Evolutionary conservation across 2,113 vertebrate species (phyloP), one percentile per base, ranked within the genome.

Genomic region (Athene noctua): DNA sequence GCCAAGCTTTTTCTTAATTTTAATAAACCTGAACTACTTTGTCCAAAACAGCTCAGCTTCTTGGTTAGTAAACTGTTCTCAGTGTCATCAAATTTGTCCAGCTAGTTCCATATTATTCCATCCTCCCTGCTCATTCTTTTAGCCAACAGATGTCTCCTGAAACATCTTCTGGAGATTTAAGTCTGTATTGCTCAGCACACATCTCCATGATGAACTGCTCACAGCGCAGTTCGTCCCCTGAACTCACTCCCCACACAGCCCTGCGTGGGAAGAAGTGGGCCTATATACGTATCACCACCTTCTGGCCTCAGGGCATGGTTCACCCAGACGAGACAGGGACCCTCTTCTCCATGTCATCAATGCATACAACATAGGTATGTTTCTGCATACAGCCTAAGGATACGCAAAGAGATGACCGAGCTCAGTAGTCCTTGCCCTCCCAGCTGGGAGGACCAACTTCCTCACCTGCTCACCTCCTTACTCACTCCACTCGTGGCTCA

Each of bases 261-360:
- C 30, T 16, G 13, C 1, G 0, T 3, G 9, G 44, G 20, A 73
- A n/a, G 47, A 7, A 19, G 11, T 44, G 44, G 47, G 47, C 27
- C 11, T 25, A 2, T 5, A 9, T 13, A 55, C 26, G 30, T 9
- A 61, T n/a, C 44, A 27, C 34, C 16, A 83, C 44, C 91, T 66
- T 62, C 51, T 72, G 62, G 16, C 52, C 49, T n/a, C 57, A 62
- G 58, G 44, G 20, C 9, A n/a, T 42, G 44, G 12, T 2, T 70
- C 46, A 32, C 27, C 44, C n/a, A 30, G 20, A 57, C 27, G 15
- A 83, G 27, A 10, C 6, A 71, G n/a, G 5, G 42, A 82, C 9
- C 5, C 0, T 44, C 46, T 80, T 58, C 63, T 67, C n/a, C 6
- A 0, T 22, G 30, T 19, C 55, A 30, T 23, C 55, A 25, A 4